Conservation (phyloP, 2,797 vertebrate species). For the Limosa lapponica region DNA sequence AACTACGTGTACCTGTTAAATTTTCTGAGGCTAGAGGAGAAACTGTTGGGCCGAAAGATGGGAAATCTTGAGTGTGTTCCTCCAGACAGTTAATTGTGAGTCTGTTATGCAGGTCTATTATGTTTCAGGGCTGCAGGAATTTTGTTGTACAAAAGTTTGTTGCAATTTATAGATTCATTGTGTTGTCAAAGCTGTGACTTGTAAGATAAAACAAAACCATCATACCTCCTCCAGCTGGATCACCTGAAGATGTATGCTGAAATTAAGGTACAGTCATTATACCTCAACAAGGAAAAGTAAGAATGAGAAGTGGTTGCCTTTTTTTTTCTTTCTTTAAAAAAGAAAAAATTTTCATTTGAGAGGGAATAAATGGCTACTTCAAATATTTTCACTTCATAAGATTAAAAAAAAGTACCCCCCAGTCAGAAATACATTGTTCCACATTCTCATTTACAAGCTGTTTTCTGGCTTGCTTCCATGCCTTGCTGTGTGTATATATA, state of each 20-base stretch:
- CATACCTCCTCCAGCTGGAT: conserved; percentile 27
- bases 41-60: background rate
- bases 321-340: background rate
- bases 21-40: background rate
- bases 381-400: background rate
- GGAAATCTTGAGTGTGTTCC: background rate
- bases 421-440: background rate
- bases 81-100: background rate
- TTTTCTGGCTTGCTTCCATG: background rate
- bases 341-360: background rate
- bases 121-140: background rate
- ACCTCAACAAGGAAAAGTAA: conserved; percentile 48
- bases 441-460: background rate
- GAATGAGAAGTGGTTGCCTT: background rate
- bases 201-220: conserved; percentile 16
- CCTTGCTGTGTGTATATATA: background rate
- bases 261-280: conserved; percentile 33
- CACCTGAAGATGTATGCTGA: background rate
- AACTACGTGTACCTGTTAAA: background rate
- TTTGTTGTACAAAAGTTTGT: background rate
- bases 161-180: background rate
- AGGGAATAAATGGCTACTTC: background rate
- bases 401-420: background rate
- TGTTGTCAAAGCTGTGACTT: conserved; percentile 38
- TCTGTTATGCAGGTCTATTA: background rate